Percentiles rank a stretch among this genome's conserved stretches.
These are phyloP conservation scores for Ochotona curzoniae DNA, from an alignment of 2,113 vertebrate species.

Conservation along the genomic window DNA sequence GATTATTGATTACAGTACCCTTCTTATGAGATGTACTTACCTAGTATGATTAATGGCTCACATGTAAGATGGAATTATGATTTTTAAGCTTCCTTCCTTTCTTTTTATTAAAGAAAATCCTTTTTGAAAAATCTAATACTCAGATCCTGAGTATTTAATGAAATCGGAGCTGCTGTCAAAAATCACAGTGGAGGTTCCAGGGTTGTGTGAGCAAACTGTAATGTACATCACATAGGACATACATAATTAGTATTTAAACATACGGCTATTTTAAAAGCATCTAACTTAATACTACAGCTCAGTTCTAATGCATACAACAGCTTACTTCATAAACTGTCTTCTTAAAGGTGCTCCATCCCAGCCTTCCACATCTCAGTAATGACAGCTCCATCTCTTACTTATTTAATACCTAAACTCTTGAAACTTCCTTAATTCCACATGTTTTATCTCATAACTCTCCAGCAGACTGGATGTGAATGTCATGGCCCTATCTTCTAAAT, in stretches of 20 bases:
- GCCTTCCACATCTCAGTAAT: neutral
- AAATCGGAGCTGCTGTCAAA: neutral
- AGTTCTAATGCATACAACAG: neutral
- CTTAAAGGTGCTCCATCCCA: neutral
- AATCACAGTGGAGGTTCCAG: neutral
- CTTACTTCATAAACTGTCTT: neutral
- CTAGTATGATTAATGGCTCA: neutral
- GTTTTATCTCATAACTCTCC: neutral
- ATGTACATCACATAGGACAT: neutral
- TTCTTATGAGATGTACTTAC: slow-evolving; percentile 8
- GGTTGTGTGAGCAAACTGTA: neutral
- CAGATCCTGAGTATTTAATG: neutral
- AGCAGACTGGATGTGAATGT: neutral
- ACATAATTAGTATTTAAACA: neutral
- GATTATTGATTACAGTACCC: neutral
- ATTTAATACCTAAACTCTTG: neutral
- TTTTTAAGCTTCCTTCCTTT: slow-evolving; percentile 40
- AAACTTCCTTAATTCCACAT: neutral
- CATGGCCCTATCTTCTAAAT: neutral
- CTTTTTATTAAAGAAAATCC: neutral
- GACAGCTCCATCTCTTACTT: neutral
- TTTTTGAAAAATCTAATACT: slow-evolving; percentile 16
- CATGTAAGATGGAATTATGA: neutral
- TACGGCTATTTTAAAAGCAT: neutral
- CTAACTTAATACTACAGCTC: neutral